A percentile compares a stretch with the other conserved stretches of the same genome.
phyloP scores from a whole-genome alignment of 1,140 invertebrate genomes.

The Papilio polyxenes region DNA sequence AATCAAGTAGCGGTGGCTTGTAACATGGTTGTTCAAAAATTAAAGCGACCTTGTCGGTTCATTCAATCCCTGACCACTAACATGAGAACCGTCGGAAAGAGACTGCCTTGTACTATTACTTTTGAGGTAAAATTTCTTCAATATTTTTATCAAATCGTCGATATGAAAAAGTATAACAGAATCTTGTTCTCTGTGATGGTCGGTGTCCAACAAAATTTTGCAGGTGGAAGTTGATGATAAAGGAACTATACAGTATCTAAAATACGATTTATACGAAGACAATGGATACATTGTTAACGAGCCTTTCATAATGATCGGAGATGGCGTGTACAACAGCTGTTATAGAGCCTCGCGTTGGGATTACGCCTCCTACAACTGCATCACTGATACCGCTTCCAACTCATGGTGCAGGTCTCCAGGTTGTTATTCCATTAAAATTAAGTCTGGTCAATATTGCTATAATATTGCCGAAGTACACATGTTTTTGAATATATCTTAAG shows the following conservation, averaged over 20 bases:
- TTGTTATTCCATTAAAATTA: slow-evolving; percentile 32
- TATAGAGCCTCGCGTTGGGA: slow-evolving; percentile 53
- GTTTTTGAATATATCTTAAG: too few species aligned
- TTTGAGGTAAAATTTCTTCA: slow-evolving; percentile 81
- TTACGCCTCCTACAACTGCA: slow-evolving; percentile 59
- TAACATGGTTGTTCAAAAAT: slow-evolving; percentile 46
- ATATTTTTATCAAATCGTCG: background rate
- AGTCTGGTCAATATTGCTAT: too few species aligned
- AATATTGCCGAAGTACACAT: too few species aligned
- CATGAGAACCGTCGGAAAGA: slow-evolving; percentile 84
- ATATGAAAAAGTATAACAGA: background rate
- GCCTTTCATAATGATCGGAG: slow-evolving; percentile 45
- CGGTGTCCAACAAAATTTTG: slow-evolving; percentile 27
- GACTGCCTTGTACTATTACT: slow-evolving; percentile 79
- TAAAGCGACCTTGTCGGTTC: slow-evolving; percentile 55
- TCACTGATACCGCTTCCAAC: slow-evolving; percentile 73
- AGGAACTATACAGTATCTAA: slow-evolving; percentile 84
- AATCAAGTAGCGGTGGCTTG: slow-evolving; percentile 49
- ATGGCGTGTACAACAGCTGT: slow-evolving; percentile 55
- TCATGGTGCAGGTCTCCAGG: slow-evolving; percentile 81
- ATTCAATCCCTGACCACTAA: slow-evolving; percentile 82
- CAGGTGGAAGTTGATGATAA: slow-evolving; percentile 82
- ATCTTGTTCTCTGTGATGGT: background rate
- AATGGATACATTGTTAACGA: slow-evolving; percentile 83
- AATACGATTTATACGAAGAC: slow-evolving; percentile 83